phyloP scores from a whole-genome alignment of 53 echinoderm and acorn worm genomes.

The Mesocentrotus franciscanus region DNA sequence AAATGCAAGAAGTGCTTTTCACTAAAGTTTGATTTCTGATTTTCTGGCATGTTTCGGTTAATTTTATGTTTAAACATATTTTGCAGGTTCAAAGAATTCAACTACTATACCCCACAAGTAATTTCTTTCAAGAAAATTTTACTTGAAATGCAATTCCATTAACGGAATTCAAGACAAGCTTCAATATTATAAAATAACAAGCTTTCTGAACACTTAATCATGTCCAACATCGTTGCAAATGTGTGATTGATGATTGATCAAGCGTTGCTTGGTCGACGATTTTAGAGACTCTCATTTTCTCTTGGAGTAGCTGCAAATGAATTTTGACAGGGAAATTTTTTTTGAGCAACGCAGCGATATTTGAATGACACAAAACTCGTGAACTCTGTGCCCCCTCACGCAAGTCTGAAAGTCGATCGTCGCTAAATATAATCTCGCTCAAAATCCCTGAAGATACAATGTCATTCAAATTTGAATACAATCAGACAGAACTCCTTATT shows the following conservation, averaged over 20 bases:
- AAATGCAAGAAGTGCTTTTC: no score
- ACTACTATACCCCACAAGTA: no score
- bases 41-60: no score
- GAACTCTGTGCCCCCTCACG: slow-evolving; percentile 50
- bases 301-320: not conserved
- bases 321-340: slow-evolving; percentile 15
- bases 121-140: no score
- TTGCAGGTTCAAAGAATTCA: no score
- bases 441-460: slow-evolving; percentile 7
- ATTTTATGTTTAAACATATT: no score
- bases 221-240: not conserved
- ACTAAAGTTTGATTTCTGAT: no score
- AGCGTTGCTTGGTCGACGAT: not conserved
- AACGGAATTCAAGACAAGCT: not conserved
- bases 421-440: slow-evolving; percentile 26
- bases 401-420: slow-evolving; percentile 17
- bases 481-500: not conserved
- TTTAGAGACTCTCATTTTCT: not conserved
- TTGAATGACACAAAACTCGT: slow-evolving; percentile 1
- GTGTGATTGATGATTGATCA: not conserved
- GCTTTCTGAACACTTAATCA: not conserved
- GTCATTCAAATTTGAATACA: slow-evolving; percentile 38
- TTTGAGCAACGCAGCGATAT: not conserved
- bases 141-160: no score
- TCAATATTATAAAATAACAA: not conserved